A percentile compares a stretch with the other conserved stretches of the same genome.
Conservation (phyloP, 2,113 vertebrate genomes). For the Arenaria interpres region DNA sequence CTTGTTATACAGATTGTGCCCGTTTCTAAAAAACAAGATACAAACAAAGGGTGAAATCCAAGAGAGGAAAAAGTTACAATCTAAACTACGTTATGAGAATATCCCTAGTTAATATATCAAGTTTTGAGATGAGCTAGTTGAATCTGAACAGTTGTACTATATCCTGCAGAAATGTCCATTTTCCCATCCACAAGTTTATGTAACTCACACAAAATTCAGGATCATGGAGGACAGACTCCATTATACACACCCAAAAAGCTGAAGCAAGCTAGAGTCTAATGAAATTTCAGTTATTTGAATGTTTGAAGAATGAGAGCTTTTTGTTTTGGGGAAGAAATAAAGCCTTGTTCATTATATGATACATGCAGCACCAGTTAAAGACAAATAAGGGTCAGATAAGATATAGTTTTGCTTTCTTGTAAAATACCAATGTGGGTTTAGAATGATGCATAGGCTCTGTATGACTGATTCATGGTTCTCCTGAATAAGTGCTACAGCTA, state of each 20-base stretch:
- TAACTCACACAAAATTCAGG: background rate
- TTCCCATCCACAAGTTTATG: background rate
- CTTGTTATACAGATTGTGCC: background rate
- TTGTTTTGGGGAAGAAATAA: background rate
- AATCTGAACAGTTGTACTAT: background rate
- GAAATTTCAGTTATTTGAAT: background rate
- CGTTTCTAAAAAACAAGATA: constrained; percentile 21
- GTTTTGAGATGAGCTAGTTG: background rate
- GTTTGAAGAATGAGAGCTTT: background rate
- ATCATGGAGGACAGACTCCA: background rate
- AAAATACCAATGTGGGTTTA: background rate
- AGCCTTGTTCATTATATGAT: background rate
- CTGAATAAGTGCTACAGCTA: background rate
- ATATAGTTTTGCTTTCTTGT: background rate
- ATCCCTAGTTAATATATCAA: background rate
- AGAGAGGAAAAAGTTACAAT: background rate
- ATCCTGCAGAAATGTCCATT: background rate
- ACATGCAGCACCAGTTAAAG: background rate
- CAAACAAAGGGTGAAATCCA: constrained; percentile 3
- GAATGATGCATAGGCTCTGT: background rate
- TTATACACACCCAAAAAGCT: background rate
- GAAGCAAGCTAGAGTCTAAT: background rate
- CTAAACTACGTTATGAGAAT: background rate
- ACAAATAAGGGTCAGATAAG: background rate
- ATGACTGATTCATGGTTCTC: background rate